phyloP scores from a whole-genome alignment of 2,113 vertebrate species.

The Trematomus loennbergii region DNA sequence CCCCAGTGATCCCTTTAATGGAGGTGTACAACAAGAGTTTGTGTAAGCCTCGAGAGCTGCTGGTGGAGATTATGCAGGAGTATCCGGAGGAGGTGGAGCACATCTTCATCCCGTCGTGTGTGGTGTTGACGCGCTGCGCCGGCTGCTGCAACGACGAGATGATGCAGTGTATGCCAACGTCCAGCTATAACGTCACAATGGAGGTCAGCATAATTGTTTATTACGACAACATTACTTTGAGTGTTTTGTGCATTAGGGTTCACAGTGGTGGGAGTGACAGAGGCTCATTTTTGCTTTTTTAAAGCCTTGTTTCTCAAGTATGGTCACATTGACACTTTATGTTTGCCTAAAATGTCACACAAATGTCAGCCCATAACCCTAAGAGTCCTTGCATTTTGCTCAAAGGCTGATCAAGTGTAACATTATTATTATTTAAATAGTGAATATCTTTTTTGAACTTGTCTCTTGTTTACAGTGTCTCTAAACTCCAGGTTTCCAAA shows the following conservation, averaged over 20 bases:
- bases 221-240: not conserved
- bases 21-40: conserved; percentile 94
- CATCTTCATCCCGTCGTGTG: conserved; percentile 97
- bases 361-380: not conserved
- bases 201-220: conserved; percentile 83
- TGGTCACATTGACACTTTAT: not conserved
- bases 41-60: conserved; percentile 92
- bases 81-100: conserved; percentile 96
- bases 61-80: conserved; percentile 98
- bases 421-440: no score
- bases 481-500: not conserved
- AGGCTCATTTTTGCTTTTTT: not conserved
- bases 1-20: conserved; percentile 91
- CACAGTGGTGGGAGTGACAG: not conserved
- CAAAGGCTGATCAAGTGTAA: conserved; percentile 9
- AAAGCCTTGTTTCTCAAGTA: not conserved
- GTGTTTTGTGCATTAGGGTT: not conserved
- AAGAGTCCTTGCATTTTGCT: not conserved
- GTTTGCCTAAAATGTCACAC: conserved; percentile 20
- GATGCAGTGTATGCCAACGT: conserved; percentile 91
- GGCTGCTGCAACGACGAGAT: conserved; percentile 96
- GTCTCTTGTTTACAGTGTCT: not conserved
- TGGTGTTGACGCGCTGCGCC: conserved; percentile 93
- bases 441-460: no score
- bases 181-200: conserved; percentile 93